phyloP scores from a whole-genome alignment of 2,797 vertebrate genomes.

The Ctenochaetus hawaiiensis region DNA sequence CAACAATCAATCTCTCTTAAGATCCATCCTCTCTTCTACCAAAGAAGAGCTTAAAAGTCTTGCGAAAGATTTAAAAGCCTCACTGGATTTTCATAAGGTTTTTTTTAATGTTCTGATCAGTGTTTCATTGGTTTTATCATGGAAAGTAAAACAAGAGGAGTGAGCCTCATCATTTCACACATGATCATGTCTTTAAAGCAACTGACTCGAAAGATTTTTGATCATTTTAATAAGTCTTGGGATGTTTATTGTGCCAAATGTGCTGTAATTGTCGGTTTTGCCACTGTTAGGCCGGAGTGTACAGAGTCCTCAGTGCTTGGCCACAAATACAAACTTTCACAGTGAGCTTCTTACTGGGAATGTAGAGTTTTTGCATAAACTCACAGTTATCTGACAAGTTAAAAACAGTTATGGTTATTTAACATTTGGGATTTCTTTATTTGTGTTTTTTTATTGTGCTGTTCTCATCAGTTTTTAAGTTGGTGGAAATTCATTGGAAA shows the following conservation, averaged over 20 bases:
- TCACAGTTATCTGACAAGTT: not conserved
- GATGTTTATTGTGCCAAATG: not conserved
- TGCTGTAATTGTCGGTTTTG: not conserved
- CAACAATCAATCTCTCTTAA: constrained; percentile 32
- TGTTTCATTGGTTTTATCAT: not conserved
- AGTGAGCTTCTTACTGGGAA: not conserved
- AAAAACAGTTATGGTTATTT: not conserved
- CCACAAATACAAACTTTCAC: not conserved
- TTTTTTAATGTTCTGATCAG: not conserved
- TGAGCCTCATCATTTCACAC: no score
- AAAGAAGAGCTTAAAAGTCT: constrained; percentile 5
- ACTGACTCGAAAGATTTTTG: not conserved
- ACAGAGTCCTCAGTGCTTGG: no score
- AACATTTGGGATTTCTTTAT: not conserved
- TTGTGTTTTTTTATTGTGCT: not conserved
- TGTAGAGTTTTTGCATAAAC: not conserved
- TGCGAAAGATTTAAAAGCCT: not conserved
- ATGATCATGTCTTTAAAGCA: not conserved
- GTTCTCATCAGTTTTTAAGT: not conserved
- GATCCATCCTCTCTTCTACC: constrained; percentile 21
- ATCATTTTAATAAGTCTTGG: not conserved
- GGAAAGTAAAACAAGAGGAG: not conserved
- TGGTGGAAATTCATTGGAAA: no score
- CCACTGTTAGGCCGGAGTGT: no score
- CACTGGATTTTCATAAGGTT: no score